These are phyloP conservation scores for Odontomyia ornata DNA, from an alignment of 2,888 invertebrate species.

Conservation along the genomic window DNA sequence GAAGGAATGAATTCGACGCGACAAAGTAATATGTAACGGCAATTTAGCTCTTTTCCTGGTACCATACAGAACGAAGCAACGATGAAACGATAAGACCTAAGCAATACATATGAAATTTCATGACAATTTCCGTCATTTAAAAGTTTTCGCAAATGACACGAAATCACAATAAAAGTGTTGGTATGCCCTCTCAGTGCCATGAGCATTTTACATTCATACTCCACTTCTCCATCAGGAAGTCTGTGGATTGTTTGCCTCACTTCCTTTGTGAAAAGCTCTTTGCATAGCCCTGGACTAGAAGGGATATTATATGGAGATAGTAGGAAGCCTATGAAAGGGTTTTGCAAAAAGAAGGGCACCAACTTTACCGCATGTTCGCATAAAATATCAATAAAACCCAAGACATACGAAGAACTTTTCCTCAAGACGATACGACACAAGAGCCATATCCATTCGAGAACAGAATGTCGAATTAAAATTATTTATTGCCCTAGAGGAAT, in stretches of 20 bases:
- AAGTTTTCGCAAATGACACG: slow-evolving; percentile 49
- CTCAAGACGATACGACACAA: slow-evolving; percentile 36
- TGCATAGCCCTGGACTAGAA: neutral
- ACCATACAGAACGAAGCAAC: slow-evolving; percentile 11
- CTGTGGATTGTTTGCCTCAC: neutral
- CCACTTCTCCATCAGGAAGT: neutral
- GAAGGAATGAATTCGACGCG: neutral
- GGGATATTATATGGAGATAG: neutral
- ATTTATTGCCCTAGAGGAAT: slow-evolving; percentile 41
- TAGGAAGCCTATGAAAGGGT: neutral
- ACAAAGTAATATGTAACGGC: neutral
- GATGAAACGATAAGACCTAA: slow-evolving; percentile 26
- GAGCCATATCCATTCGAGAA: slow-evolving; percentile 33
- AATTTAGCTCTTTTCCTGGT: slow-evolving; percentile 2
- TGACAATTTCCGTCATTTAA: slow-evolving; percentile 49
- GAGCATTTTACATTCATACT: slow-evolving; percentile 20
- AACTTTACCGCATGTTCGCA: slow-evolving; percentile 40
- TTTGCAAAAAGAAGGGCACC: slow-evolving; percentile 15
- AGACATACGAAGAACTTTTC: slow-evolving; percentile 22
- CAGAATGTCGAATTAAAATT: slow-evolving; percentile 42
- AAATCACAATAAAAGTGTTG: slow-evolving; percentile 41
- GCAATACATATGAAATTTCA: slow-evolving; percentile 43
- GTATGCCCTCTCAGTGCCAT: slow-evolving; percentile 25
- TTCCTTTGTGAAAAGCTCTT: neutral
- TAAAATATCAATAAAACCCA: slow-evolving; percentile 44